Percentiles rank a stretch among this genome's conserved stretches.
Evolutionary conservation across 2,888 invertebrate species (phyloP).

Genomic region (Panopea generosa): DNA sequence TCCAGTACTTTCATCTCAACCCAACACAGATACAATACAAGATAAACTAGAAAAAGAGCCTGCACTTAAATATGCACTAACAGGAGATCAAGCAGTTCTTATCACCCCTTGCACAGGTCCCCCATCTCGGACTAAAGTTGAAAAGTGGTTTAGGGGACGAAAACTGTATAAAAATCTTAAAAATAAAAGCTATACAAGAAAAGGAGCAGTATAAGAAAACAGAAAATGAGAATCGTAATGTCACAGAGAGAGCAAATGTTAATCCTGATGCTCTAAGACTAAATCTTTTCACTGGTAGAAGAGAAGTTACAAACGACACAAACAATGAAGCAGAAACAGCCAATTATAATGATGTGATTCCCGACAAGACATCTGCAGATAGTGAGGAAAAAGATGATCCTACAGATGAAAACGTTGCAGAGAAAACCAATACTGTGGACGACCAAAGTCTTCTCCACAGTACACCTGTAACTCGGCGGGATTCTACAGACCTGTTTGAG

Average conservation of each 20-base stretch:
- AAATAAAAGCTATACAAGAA: constrained; percentile 32
- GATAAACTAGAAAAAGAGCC: constrained; percentile 71
- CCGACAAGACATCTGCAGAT: background rate
- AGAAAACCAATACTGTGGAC: background rate
- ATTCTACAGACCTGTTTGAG: constrained; percentile 63
- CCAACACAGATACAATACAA: constrained; percentile 49
- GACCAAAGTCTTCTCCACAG: constrained; percentile 42
- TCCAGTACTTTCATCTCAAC: constrained; percentile 62
- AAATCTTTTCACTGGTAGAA: constrained; percentile 47
- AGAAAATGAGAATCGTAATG: constrained; percentile 6
- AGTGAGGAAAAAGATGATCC: background rate
- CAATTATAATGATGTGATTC: background rate
- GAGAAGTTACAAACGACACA: constrained; percentile 13
- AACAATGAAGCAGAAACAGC: background rate
- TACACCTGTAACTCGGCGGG: constrained; percentile 56
- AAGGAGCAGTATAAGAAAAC: constrained; percentile 15
- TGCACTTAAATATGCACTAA: constrained; percentile 67
- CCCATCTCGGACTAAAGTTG: constrained; percentile 63
- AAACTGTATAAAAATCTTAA: constrained; percentile 43
- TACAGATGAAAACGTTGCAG: background rate
- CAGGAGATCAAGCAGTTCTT: constrained; percentile 69
- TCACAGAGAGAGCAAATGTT: background rate
- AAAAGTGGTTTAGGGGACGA: constrained; percentile 64
- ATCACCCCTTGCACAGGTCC: constrained; percentile 76
- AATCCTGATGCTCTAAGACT: constrained; percentile 24